phyloP scores from a whole-genome alignment of 2,888 invertebrate genomes.

The Dendrolimus houi region DNA sequence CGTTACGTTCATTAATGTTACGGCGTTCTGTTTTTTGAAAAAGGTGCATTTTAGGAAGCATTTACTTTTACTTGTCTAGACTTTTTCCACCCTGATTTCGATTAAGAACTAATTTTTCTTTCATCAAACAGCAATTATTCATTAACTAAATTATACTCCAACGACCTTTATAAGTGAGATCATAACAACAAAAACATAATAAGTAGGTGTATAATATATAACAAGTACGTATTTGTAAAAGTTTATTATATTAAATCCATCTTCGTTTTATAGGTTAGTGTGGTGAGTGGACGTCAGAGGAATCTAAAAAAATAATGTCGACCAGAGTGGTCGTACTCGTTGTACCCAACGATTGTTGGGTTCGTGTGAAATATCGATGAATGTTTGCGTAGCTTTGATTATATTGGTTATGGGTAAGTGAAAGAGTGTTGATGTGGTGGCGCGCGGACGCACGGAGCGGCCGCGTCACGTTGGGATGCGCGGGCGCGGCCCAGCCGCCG shows the following conservation, averaged over 20 bases:
- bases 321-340: background rate
- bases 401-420: conserved; percentile 30
- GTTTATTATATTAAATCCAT: too few species aligned
- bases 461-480: conserved; percentile 20
- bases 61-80: too few species aligned
- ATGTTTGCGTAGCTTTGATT: conserved; percentile 35
- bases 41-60: too few species aligned
- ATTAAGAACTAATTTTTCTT: too few species aligned
- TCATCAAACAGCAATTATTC: too few species aligned
- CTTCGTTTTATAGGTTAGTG: too few species aligned
- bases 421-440: conserved; percentile 30
- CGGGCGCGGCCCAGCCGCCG: conserved; percentile 35
- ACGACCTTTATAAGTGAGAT: too few species aligned
- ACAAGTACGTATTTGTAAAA: too few species aligned
- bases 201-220: too few species aligned
- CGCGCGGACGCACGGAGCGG: conserved; percentile 23
- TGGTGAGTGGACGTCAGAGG: background rate
- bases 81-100: too few species aligned
- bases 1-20: background rate
- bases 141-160: too few species aligned
- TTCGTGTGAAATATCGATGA: conserved; percentile 29
- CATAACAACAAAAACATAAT: too few species aligned
- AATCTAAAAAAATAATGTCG: background rate
- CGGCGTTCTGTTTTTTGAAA: background rate
- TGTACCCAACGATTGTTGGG: background rate